These are phyloP conservation scores for Lysandra coridon DNA, from an alignment of 2,888 invertebrate species.

Conservation along the genomic window DNA sequence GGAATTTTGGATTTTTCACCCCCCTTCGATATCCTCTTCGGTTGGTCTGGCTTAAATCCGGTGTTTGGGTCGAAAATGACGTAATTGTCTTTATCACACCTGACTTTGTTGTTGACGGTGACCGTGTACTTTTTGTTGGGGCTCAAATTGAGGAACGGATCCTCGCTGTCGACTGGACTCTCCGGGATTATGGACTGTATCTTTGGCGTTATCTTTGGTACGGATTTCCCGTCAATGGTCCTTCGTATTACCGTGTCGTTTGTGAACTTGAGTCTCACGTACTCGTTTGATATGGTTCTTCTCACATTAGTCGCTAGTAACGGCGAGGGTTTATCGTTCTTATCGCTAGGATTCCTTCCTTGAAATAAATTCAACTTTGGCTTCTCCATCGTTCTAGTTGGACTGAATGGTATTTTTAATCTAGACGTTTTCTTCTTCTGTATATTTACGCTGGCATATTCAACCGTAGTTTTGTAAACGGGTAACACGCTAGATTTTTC, in stretches of 20 bases:
- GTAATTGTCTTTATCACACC: conserved; percentile 78
- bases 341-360: conserved; percentile 52
- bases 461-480: conserved; percentile 63
- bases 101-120: conserved; percentile 74
- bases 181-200: conserved; percentile 77
- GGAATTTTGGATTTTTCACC: conserved; percentile 64
- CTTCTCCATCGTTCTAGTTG: conserved; percentile 68
- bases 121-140: conserved; percentile 79
- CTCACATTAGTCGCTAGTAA: conserved; percentile 66
- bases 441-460: conserved; percentile 48
- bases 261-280: conserved; percentile 69
- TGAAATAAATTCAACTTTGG: conserved; percentile 72
- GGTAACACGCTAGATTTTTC: conserved; percentile 66
- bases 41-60: conserved; percentile 64
- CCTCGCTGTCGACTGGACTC: conserved; percentile 74
- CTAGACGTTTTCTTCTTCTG: conserved; percentile 66
- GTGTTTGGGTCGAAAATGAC: conserved; percentile 75
- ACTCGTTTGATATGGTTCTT: conserved; percentile 77
- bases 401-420: conserved; percentile 70
- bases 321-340: conserved; percentile 61
- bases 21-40: conserved; percentile 55
- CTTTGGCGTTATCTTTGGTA: conserved; percentile 74
- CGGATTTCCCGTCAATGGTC: conserved; percentile 70
- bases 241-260: conserved; percentile 71
- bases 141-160: conserved; percentile 72